phyloP scores from a whole-genome alignment of 2,797 vertebrate species.

The Poliocrania exsul region DNA sequence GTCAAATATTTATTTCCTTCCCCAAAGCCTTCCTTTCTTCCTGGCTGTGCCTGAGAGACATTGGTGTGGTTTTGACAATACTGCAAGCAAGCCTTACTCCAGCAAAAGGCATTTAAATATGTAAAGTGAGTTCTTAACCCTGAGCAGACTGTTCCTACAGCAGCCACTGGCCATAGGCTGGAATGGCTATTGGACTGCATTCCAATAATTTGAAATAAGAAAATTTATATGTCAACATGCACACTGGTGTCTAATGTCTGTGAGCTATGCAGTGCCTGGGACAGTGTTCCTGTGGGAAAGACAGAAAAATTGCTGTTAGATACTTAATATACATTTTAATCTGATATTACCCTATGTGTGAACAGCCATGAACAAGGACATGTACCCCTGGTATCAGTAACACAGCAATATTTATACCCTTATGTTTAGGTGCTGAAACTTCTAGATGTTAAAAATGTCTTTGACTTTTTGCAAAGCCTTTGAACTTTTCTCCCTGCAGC shows the following conservation, averaged over 20 bases:
- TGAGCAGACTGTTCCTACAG: not conserved
- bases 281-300: not conserved
- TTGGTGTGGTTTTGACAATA: not conserved
- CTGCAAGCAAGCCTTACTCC: not conserved
- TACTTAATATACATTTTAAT: not conserved
- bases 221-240: not conserved
- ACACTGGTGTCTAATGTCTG: not conserved
- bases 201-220: not conserved
- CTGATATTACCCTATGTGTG: not conserved
- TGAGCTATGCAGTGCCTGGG: not conserved
- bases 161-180: not conserved
- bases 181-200: not conserved
- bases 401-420: not conserved
- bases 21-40: not conserved
- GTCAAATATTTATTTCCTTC: not conserved
- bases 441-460: not conserved
- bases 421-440: not conserved
- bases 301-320: not conserved
- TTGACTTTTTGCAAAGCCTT: not conserved
- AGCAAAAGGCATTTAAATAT: not conserved
- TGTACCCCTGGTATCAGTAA: not conserved
- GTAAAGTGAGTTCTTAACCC: not conserved
- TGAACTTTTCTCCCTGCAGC: not conserved
- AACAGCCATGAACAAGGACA: not conserved
- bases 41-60: not conserved